Conservation (phyloP, 2,797 vertebrate genomes). For the Discoglossus pictus region DNA sequence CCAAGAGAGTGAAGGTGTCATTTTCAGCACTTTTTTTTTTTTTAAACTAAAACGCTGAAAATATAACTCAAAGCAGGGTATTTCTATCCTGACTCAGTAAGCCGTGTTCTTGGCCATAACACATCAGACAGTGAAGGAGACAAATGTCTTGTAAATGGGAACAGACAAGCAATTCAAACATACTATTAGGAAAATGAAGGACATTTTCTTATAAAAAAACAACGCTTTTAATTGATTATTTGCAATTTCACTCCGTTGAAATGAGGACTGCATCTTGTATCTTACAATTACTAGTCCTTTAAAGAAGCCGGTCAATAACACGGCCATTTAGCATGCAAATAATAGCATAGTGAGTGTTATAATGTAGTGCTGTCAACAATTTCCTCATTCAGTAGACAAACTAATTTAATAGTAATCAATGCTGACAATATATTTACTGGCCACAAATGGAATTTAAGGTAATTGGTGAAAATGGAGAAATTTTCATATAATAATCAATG, state of each 20-base stretch:
- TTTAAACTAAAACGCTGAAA: too few relatives aligned
- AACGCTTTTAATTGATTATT: slow-evolving; percentile 3
- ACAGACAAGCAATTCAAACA: too few relatives aligned
- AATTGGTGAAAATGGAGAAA: too few relatives aligned
- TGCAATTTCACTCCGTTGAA: slow-evolving; percentile 16
- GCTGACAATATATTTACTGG: slow-evolving; percentile 7
- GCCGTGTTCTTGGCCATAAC: too few relatives aligned
- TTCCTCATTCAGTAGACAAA: background rate
- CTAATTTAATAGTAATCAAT: slow-evolving; percentile 7
- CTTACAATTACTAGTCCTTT: slow-evolving; percentile 42
- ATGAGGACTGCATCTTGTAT: slow-evolving; percentile 28
- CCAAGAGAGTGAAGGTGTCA: too few relatives aligned
- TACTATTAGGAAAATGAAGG: slow-evolving; percentile 9
- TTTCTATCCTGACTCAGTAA: too few relatives aligned
- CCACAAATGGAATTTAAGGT: background rate
- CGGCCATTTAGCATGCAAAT: slow-evolving; percentile 39
- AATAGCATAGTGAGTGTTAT: slow-evolving; percentile 32
- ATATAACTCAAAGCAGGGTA: too few relatives aligned
- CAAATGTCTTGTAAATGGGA: too few relatives aligned
- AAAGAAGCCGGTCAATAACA: slow-evolving; percentile 21
- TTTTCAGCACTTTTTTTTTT: too few relatives aligned
- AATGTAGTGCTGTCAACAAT: slow-evolving; percentile 28
- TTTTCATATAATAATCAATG: too few relatives aligned
- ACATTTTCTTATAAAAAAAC: background rate
- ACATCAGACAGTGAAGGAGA: too few relatives aligned